Conservation (phyloP, 2,797 vertebrate genomes). For the Artibeus jamaicensis region DNA sequence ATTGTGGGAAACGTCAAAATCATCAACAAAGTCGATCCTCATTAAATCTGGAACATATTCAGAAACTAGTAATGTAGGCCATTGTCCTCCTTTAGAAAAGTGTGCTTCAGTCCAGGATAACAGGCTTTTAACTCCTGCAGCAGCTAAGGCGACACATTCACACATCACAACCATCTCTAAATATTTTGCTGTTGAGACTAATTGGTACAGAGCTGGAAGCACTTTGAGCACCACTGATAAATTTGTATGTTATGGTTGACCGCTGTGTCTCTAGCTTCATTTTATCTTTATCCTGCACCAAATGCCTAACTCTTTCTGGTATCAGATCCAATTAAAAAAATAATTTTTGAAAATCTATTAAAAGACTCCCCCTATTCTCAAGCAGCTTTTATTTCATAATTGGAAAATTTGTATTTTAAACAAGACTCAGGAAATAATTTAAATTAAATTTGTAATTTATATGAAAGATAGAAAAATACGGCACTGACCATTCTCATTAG, state of each 20-base stretch:
- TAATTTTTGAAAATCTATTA: background rate
- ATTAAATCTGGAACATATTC: background rate
- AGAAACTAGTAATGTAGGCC: background rate
- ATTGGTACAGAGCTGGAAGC: background rate
- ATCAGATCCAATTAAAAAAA: background rate
- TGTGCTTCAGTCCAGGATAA: background rate
- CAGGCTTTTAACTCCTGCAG: background rate
- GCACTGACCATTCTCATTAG: background rate
- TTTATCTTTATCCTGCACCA: background rate
- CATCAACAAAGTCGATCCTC: background rate
- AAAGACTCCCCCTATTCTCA: background rate
- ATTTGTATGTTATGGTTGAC: background rate
- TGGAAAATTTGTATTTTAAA: background rate
- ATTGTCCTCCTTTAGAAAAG: background rate
- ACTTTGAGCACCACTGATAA: background rate
- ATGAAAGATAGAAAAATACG: background rate
- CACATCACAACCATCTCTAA: background rate
- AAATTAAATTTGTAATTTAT: background rate
- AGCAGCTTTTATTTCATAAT: background rate
- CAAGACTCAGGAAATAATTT: background rate
- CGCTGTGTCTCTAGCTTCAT: background rate
- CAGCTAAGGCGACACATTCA: background rate
- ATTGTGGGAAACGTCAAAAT: slow-evolving; percentile 24
- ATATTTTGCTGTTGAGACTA: background rate
- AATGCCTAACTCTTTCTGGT: background rate